phyloP scores from a whole-genome alignment of 2,797 vertebrate species.

The Pelobates cultripes region DNA sequence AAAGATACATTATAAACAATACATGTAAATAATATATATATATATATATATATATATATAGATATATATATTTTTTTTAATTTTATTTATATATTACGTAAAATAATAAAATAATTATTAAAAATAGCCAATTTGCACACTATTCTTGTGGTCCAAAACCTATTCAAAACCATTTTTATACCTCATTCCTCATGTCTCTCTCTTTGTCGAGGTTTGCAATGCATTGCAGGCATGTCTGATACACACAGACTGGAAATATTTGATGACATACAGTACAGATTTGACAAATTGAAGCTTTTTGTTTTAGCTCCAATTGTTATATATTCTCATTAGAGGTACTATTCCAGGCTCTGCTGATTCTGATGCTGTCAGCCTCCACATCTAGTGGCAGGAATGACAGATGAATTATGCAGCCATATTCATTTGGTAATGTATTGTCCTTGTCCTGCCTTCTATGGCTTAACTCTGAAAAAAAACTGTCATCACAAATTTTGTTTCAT shows the following conservation, averaged over 20 bases:
- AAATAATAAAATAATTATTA: too few relatives aligned
- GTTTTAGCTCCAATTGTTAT: background rate
- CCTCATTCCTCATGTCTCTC: background rate
- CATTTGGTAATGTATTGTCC: slow-evolving; percentile 2
- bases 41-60: too few relatives aligned
- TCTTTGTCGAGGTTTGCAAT: background rate
- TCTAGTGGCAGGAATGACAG: background rate
- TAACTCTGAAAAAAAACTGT: slow-evolving; percentile 3
- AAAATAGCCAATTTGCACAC: too few relatives aligned
- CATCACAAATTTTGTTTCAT: too few relatives aligned
- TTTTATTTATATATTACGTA: too few relatives aligned
- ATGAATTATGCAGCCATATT: background rate
- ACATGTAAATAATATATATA: too few relatives aligned
- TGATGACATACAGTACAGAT: background rate
- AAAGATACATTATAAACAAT: too few relatives aligned
- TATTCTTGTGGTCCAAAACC: too few relatives aligned
- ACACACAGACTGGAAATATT: background rate
- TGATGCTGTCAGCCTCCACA: background rate
- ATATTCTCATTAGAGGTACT: background rate
- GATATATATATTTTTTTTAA: too few relatives aligned
- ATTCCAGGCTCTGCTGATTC: background rate
- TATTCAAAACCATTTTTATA: too few relatives aligned
- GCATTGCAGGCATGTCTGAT: background rate
- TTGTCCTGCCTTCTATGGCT: background rate
- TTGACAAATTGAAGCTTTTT: slow-evolving; percentile 1